Base-by-base conservation (phyloP, 2,113 vertebrate species). In the Ondatra zibethicus region DNA sequence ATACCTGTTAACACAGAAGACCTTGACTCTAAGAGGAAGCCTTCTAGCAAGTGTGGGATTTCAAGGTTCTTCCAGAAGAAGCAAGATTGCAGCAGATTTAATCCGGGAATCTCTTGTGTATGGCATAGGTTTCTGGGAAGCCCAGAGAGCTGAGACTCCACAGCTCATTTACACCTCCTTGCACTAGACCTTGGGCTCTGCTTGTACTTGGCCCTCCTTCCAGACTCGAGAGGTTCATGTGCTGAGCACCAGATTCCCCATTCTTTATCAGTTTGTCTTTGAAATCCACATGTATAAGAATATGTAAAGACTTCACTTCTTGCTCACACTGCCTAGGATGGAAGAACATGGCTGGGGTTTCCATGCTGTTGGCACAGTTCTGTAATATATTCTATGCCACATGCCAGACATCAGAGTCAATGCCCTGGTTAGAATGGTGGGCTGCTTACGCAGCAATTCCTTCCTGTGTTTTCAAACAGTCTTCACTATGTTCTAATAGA, bases 391-490 rank as follows among this genome's bases (percentile, higher is more conserved):
- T 75, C 23, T 21, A 10, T 39, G 73, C 5, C 50, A 31, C 91
- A 36, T 42, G 50, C 31, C 89, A 80, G 23, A 50, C 12, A 70
- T 4, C 70, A 31, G 3, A 89, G 39, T 95, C 84, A 76, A 3
- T 39, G 50, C 91, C 89, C 84, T 36, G 21, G 58, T 58, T 17
- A 39, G 27, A 94, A 65, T 47, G 78, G 31, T 63, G 66, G 88
- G 58, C 95, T 90, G 82, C 96, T 95, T 91, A 91, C 75, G 87
- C 87, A 97, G 82, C 72, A 94, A 70, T 90, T 96, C 92, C 87
- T 85, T 94, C 97, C 93, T 96, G 89, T 73, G 88, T 93, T 97
- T 94, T 97, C 92, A 97, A 93, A 58, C 50, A 58, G 3, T 75
- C 88, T 95, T 98, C 95, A 78, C 84, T 92, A 89, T 96, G 96